Percentiles rank a stretch among this genome's conserved stretches.
Evolutionary conservation across 2,797 vertebrate species (phyloP).

Genomic region (Ctenopoma multispine): DNA sequence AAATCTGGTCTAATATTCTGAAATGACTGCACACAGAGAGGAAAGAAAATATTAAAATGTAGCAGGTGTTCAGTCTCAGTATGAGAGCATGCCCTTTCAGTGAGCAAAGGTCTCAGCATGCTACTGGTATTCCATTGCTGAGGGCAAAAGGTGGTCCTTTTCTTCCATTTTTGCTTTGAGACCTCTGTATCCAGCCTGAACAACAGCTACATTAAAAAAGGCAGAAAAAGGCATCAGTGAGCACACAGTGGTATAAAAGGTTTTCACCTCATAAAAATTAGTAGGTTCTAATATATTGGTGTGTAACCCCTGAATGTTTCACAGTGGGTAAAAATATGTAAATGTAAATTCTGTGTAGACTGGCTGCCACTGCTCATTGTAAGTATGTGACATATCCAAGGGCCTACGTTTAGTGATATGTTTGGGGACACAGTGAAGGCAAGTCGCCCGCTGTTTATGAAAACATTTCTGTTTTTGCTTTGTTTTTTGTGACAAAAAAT

Average conservation of each 20-base stretch:
- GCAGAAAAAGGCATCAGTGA: constrained; percentile 12
- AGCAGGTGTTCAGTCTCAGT: constrained; percentile 63
- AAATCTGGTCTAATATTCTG: constrained; percentile 43
- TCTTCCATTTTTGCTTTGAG: constrained; percentile 49
- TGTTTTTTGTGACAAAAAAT: no score
- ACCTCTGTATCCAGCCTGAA: constrained; percentile 42
- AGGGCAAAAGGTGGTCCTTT: constrained; percentile 61
- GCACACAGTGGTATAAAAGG: constrained; percentile 25
- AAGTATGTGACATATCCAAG: background rate
- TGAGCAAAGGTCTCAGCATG: constrained; percentile 58
- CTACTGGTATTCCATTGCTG: constrained; percentile 58
- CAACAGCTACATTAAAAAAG: constrained; percentile 38
- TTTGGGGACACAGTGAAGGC: background rate
- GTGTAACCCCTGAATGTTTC: constrained; percentile 59
- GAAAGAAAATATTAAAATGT: constrained; percentile 62
- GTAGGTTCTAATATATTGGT: constrained; percentile 37
- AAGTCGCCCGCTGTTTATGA: background rate
- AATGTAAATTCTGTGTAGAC: constrained; percentile 15
- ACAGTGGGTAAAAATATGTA: constrained; percentile 29
- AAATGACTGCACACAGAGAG: constrained; percentile 35
- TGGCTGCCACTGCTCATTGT: background rate
- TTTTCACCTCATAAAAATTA: constrained; percentile 39
- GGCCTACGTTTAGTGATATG: constrained; percentile 5
- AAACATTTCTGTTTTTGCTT: background rate
- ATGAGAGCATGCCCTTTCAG: constrained; percentile 41